Percentiles rank a stretch among this genome's conserved stretches.
phyloP scores from a whole-genome alignment of 2,113 vertebrate species.

The Phyllostomus hastatus region DNA sequence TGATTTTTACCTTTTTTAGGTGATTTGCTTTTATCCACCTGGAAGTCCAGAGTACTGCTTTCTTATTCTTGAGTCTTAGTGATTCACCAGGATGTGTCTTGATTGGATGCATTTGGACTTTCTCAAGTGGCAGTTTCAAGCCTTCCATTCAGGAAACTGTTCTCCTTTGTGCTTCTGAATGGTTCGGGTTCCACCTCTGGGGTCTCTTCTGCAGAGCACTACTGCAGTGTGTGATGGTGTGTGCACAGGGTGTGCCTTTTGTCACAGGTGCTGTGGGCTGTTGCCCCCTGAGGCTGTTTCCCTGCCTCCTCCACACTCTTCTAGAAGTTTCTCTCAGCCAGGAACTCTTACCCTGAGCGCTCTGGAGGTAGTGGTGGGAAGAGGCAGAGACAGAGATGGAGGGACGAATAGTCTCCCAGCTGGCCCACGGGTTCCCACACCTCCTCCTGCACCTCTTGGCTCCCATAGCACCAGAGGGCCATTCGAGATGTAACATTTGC shows the following conservation, averaged over 20 bases:
- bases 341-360: neutral
- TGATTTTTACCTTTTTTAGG: neutral
- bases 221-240: accelerated
- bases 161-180: neutral
- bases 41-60: neutral
- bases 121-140: neutral
- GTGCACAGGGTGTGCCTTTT: neutral
- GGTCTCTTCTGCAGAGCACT: neutral
- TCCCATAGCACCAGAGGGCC: neutral
- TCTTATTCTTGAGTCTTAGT: neutral
- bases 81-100: neutral
- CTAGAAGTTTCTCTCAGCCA: neutral
- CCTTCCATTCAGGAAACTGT: neutral
- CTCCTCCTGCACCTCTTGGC: neutral
- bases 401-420: neutral
- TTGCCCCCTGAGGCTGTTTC: neutral
- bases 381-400: neutral
- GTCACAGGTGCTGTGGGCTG: neutral
- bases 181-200: neutral
- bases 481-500: neutral
- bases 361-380: neutral
- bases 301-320: neutral
- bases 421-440: too few relatives aligned
- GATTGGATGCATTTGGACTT: neutral
- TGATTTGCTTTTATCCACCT: neutral